Conservation (phyloP, 2,888 invertebrate species). For the Tetranychus truncatus region DNA sequence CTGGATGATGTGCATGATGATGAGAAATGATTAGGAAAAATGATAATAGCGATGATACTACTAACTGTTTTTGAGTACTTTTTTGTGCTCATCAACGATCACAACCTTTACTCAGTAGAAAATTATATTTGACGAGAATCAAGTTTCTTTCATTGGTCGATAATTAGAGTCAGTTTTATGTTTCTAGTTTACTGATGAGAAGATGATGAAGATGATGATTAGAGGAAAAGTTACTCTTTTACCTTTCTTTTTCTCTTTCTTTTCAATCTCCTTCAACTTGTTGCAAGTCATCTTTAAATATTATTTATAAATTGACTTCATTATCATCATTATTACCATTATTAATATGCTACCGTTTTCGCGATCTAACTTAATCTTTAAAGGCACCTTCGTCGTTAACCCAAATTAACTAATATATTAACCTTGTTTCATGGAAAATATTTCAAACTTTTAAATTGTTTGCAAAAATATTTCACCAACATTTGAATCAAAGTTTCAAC, state of each 20-base stretch:
- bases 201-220: not conserved
- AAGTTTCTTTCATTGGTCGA: constrained; percentile 1
- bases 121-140: not conserved
- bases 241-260: not conserved
- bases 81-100: not conserved
- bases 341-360: not conserved
- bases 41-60: not conserved
- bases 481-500: too few species aligned
- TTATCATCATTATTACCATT: too few species aligned
- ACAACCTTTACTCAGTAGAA: not conserved
- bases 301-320: not conserved
- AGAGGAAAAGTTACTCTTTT: not conserved
- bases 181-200: not conserved
- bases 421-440: too few species aligned
- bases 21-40: not conserved
- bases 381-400: too few species aligned
- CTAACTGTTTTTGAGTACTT: not conserved
- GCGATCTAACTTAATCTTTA: not conserved
- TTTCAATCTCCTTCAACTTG: not conserved
- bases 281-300: not conserved
- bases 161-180: not conserved
- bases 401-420: too few species aligned
- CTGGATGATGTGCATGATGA: not conserved
- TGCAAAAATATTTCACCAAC: too few species aligned
- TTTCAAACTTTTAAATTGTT: too few species aligned